Conservation (phyloP, 1,140 invertebrate species). For the Piezodorus guildinii region DNA sequence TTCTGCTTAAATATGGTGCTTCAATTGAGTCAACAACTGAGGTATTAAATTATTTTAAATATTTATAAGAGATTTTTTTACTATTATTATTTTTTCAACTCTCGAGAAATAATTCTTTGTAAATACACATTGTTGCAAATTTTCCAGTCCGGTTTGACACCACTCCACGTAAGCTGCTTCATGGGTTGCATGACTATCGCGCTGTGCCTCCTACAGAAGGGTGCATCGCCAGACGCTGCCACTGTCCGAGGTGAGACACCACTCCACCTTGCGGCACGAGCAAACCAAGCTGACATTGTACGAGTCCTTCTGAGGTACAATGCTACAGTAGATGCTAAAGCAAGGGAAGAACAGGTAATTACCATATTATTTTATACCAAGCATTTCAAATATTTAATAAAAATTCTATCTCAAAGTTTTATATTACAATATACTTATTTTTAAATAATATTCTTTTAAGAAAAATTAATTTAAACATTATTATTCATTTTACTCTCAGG, state of each 20-base stretch:
- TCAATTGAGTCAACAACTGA: slow-evolving; percentile 78
- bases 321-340: slow-evolving; percentile 89
- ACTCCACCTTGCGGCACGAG: slow-evolving; percentile 89
- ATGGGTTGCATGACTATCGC: slow-evolving; percentile 99
- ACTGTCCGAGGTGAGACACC: slow-evolving; percentile 97
- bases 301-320: slow-evolving; percentile 89
- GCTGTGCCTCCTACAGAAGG: slow-evolving; percentile 87
- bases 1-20: slow-evolving; percentile 91
- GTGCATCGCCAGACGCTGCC: slow-evolving; percentile 84
- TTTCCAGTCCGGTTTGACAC: slow-evolving; percentile 77
- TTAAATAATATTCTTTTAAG: too few species aligned
- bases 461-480: too few species aligned
- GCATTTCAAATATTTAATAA: too few species aligned
- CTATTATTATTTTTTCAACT: not conserved
- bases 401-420: too few species aligned
- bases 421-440: too few species aligned
- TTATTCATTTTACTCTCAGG: too few species aligned
- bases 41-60: slow-evolving; percentile 34
- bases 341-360: slow-evolving; percentile 44
- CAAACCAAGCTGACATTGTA: slow-evolving; percentile 78
- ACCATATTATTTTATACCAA: too few species aligned
- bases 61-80: not conserved
- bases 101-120: not conserved
- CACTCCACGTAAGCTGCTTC: slow-evolving; percentile 94
- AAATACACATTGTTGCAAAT: not conserved